Evolutionary conservation across 2,888 invertebrate genomes (phyloP), one percentile per base, ranked within the genome.

Genomic region (Polymixis lichenea): DNA sequence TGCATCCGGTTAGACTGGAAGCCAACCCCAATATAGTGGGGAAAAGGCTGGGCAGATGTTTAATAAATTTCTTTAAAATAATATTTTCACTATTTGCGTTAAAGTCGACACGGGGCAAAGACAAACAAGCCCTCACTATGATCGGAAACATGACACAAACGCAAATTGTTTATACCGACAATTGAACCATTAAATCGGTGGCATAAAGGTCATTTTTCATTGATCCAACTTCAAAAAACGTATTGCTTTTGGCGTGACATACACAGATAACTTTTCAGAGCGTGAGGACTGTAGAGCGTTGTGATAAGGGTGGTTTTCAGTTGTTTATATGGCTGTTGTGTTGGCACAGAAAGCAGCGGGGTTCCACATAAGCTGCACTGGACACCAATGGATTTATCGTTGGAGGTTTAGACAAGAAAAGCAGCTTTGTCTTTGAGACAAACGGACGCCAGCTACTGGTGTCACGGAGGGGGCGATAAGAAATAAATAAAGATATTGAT

Each of bases 331-430:
- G 58, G 7, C 19, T 74, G 67, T 76, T 73, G 65, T 78, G 70
- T 85, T 89, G 84, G 86, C 78, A 80, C 69, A 80, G 86, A 81
- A 86, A 83, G 81, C 89, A 83, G 86, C 89, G 86, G 88, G 89
- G 86, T 82, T 83, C 80, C 85, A 87, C 80, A 83, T 93, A 93
- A 93, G 94, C 94, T 94, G 94, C 94, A 90, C 89, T 89, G 94
- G 94, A 94, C 94, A 94, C 93, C 93, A 93, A 93, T 93, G 93
- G 94, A 94, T 94, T 94, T 94, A 94, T 95, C 92, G 94, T 92
- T 91, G 92, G 92, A 93, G 93, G 93, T 92, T 93, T 92, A 92
- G 93, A 94, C 93, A 92, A 92, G 92, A 89, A 90, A 94, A 94
- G 92, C 94, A 89, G 94, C 94, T 95, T 95, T 95, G 94, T 94